Conservation (phyloP, 2,113 vertebrate species). For the Megaceryle torquata region DNA sequence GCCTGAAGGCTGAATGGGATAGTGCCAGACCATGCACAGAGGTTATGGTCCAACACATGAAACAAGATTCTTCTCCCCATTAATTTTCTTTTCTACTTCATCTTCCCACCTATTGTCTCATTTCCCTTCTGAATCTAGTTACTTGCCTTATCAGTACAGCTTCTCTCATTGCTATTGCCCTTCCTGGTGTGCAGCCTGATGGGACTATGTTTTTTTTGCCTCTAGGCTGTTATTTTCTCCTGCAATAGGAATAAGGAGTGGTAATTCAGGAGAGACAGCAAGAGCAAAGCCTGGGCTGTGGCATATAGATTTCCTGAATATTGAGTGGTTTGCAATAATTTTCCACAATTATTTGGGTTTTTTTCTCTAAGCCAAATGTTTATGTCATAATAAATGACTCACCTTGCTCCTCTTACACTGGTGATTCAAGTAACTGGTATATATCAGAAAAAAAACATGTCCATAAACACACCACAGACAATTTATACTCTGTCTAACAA, state of each 20-base stretch:
- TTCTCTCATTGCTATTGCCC: not conserved
- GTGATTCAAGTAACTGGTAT: not conserved
- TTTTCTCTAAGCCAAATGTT: not conserved
- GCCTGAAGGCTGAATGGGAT: not conserved
- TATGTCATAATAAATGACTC: not conserved
- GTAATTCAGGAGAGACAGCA: not conserved
- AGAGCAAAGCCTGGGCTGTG: not conserved
- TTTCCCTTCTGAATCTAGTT: not conserved
- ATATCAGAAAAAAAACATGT: not conserved
- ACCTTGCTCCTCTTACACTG: not conserved
- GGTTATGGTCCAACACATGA: not conserved
- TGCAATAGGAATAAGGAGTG: not conserved
- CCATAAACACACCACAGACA: not conserved
- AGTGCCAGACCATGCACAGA: not conserved
- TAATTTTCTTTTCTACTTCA: not conserved
- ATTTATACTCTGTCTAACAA: not conserved
- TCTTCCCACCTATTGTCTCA: not conserved
- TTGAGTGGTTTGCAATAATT: not conserved
- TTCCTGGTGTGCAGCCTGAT: not conserved
- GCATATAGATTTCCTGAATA: not conserved
- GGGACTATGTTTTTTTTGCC: not conserved
- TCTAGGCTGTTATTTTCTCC: not conserved
- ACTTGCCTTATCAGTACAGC: not conserved
- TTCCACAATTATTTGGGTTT: not conserved
- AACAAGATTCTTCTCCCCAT: not conserved